These are phyloP conservation scores for Anoplopoma fimbria DNA, from an alignment of 2,113 vertebrate genomes.

Conservation along the genomic window DNA sequence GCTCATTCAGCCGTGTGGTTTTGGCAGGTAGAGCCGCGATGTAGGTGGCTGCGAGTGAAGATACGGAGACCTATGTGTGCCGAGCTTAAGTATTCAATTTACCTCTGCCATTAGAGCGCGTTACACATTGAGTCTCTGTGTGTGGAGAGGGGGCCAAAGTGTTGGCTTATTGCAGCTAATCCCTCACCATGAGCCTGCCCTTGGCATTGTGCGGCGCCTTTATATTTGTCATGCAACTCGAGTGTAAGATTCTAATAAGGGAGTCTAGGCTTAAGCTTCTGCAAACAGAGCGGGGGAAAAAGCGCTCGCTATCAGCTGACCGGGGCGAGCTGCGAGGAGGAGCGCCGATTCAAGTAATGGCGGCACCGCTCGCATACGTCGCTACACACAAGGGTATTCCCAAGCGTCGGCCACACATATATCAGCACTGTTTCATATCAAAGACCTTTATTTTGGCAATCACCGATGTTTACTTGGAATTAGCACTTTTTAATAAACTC, in stretches of 20 bases:
- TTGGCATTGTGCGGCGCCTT: slow-evolving; percentile 64
- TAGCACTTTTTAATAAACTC: slow-evolving; percentile 77
- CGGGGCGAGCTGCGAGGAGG: slow-evolving; percentile 52
- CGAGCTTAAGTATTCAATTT: slow-evolving; percentile 73
- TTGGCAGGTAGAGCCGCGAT: slow-evolving; percentile 72
- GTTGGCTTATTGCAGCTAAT: slow-evolving; percentile 62
- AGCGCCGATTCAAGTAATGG: slow-evolving; percentile 60
- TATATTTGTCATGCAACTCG: slow-evolving; percentile 71
- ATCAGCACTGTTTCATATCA: slow-evolving; percentile 76
- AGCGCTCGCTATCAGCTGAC: slow-evolving; percentile 60
- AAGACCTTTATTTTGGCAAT: slow-evolving; percentile 72
- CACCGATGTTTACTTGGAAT: slow-evolving; percentile 71
- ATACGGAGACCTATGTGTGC: slow-evolving; percentile 72
- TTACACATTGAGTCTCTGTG: slow-evolving; percentile 57
- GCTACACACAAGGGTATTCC: slow-evolving; percentile 24
- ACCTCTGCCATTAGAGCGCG: slow-evolving; percentile 50
- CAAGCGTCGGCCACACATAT: slow-evolving; percentile 48
- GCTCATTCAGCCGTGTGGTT: slow-evolving; percentile 77
- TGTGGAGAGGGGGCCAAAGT: slow-evolving; percentile 24
- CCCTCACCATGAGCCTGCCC: slow-evolving; percentile 46
- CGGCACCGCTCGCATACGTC: slow-evolving; percentile 2
- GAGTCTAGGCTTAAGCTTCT: slow-evolving; percentile 70
- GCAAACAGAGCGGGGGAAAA: slow-evolving; percentile 68
- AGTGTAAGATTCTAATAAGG: slow-evolving; percentile 71
- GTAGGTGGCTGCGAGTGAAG: slow-evolving; percentile 79